phyloP scores from a whole-genome alignment of 2,113 vertebrate species.

The Elgaria multicarinata region DNA sequence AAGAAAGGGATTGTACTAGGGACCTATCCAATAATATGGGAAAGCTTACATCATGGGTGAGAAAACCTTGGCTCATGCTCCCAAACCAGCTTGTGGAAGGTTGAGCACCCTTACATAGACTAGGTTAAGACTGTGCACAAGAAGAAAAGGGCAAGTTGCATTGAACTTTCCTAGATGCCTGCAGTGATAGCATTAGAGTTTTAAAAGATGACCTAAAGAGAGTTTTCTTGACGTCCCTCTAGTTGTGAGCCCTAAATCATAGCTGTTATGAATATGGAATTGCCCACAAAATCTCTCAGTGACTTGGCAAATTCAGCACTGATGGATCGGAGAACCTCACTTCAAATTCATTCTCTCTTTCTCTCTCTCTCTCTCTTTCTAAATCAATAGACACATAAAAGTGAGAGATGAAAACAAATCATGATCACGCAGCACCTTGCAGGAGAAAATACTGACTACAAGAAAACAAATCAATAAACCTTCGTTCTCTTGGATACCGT shows the following conservation, averaged over 20 bases:
- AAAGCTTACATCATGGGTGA: no score
- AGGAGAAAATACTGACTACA: conserved; percentile 51
- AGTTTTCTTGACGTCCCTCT: fast-evolving
- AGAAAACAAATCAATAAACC: conserved; percentile 75
- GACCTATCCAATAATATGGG: no score
- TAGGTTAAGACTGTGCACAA: no score
- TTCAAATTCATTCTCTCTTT: conserved; percentile 45
- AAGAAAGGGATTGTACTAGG: no score
- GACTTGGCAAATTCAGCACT: conserved; percentile 41
- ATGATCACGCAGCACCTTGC: conserved; percentile 54
- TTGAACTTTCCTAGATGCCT: no score
- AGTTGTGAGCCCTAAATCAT: not conserved
- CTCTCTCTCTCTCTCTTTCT: conserved; percentile 14
- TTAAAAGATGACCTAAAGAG: conserved; percentile 43
- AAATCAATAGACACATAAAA: conserved; percentile 63
- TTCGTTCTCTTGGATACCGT: conserved; percentile 53
- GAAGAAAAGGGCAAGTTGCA: no score
- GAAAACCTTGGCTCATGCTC: no score
- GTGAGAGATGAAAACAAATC: conserved; percentile 68
- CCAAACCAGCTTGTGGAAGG: no score
- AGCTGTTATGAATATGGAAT: conserved; percentile 5
- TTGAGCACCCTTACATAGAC: no score
- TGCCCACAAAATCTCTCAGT: conserved; percentile 43
- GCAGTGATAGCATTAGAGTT: not conserved
- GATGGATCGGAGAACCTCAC: conserved; percentile 45